Base-by-base conservation (phyloP, 1,140 invertebrate genomes). In the Pseudomyrmex cubaensis region DNA sequence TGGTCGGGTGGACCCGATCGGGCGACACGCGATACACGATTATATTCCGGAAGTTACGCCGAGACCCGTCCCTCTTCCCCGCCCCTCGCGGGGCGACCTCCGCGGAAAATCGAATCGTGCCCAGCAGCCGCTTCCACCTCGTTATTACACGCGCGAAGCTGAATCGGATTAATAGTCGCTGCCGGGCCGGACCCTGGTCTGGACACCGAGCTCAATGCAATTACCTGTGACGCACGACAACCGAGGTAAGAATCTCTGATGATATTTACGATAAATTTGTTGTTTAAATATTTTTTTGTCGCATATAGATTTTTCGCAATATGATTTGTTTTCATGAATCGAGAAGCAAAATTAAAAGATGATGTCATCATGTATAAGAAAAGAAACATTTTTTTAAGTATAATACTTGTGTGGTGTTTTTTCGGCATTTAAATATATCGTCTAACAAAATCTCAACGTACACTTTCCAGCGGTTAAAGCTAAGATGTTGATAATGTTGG, bases 101-200 rank as follows among this genome's bases (percentile, higher is more conserved):
- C 76, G 76, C 76, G 66, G 76, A 56, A 80, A 80, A 80, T 80
- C 76, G 76, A 80, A 80, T 80, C 76, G 76, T 66, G 66, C 20
- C 62, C 25, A 15, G 22, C 61, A 25, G 69, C 52, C 76, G 52
- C 64, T 54, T 78, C 64, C 44, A 59, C 76, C 66, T 72, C 76
- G 76, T 80, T 80, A 80, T 80, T 72, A 72, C 76, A 56, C 62
- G 74, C 54, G 74, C 54, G 76, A 78, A 57, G 25, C 52, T n/a
- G 76, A 77, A 80, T 80, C 66, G 76, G 56, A 80, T 80, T 80
- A 80, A 80, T 70, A 70, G 76, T 12, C 63, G 9, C n/a, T 22
- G 35, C 12, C 25, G 62, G 22, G 48, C 44, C n/a, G n/a, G 7
- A 35, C 35, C 3, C 66, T 70, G 66, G 76, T 1, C 44, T 7